Conservation (phyloP, 2,113 vertebrate species). For the Vidua chalybeata region DNA sequence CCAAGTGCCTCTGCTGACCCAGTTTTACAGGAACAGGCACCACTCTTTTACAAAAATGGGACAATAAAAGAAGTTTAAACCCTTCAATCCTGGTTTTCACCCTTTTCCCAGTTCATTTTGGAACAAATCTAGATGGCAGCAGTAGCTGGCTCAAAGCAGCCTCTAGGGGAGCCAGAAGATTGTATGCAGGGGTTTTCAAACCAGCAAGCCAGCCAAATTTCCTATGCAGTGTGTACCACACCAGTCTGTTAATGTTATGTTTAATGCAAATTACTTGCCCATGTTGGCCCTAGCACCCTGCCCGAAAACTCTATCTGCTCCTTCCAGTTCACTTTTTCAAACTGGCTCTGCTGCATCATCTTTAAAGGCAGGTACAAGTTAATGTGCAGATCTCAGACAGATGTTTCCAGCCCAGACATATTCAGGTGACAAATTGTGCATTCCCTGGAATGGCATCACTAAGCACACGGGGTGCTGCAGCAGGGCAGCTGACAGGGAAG, state of each 20-base stretch:
- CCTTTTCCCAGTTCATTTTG: background rate
- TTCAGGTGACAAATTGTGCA: background rate
- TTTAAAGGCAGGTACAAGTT: background rate
- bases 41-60: background rate
- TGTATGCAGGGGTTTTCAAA: background rate
- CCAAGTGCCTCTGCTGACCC: slow-evolving; percentile 27
- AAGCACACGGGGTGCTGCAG: background rate
- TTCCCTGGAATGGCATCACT: background rate
- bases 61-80: background rate
- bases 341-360: background rate
- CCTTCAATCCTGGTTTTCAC: background rate
- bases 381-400: background rate
- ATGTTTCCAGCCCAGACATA: background rate
- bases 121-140: background rate
- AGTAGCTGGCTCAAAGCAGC: background rate
- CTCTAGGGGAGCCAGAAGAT: slow-evolving; percentile 53
- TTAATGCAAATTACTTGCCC: background rate
- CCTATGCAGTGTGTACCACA: background rate
- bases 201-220: background rate
- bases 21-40: background rate
- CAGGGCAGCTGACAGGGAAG: background rate
- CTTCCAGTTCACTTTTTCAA: background rate
- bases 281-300: background rate
- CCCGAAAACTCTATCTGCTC: background rate
- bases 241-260: background rate